These are phyloP conservation scores for Onychomys arenicola DNA, from an alignment of 2,797 vertebrate genomes.

Conservation along the genomic window DNA sequence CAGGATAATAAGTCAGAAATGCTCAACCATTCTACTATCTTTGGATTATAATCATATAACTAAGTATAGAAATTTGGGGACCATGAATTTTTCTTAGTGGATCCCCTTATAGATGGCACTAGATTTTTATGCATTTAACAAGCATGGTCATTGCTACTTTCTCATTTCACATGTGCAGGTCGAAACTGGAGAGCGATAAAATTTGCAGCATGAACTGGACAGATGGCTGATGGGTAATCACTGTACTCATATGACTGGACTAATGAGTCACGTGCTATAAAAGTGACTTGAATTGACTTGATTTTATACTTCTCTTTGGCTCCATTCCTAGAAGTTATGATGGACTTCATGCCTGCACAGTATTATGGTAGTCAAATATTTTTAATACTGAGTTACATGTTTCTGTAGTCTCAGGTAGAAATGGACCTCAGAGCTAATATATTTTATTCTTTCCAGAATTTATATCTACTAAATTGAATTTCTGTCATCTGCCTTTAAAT, in stretches of 20 bases:
- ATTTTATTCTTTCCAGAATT: conserved; percentile 27
- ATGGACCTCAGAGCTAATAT: conserved; percentile 20
- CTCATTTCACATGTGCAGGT: background rate
- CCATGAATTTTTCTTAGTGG: background rate
- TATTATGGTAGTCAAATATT: conserved; percentile 21
- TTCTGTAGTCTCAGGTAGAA: conserved; percentile 19
- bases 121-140: background rate
- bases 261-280: conserved; percentile 44
- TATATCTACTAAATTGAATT: conserved; percentile 55
- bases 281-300: conserved; percentile 57
- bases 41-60: conserved; percentile 30
- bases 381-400: conserved; percentile 7
- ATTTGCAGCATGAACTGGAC: background rate
- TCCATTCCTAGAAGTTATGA: conserved; percentile 8
- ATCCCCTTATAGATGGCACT: conserved; percentile 3
- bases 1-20: background rate
- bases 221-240: conserved; percentile 29
- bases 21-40: background rate
- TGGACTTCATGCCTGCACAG: background rate
- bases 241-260: background rate
- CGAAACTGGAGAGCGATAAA: background rate
- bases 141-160: background rate
- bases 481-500: conserved; percentile 50
- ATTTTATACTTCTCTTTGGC: background rate
- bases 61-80: background rate